phyloP scores from a whole-genome alignment of 2,888 invertebrate species.

The Cacoxenus indagator region DNA sequence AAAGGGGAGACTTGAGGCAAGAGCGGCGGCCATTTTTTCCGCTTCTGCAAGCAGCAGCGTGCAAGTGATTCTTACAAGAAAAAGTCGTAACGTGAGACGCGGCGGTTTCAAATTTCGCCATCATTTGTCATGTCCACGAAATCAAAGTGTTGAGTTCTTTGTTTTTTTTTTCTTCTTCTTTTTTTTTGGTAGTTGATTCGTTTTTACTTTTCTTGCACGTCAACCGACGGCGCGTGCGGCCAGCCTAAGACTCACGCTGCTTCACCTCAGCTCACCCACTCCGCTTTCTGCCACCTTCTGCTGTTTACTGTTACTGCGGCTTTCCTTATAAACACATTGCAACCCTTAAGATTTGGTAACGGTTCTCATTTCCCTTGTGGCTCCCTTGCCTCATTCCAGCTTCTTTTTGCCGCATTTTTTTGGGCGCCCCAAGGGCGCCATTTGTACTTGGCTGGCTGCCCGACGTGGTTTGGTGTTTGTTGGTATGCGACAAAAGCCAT shows the following conservation, averaged over 20 bases:
- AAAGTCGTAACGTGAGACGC: neutral
- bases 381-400: neutral
- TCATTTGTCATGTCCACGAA: conserved; percentile 11
- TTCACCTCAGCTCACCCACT: neutral
- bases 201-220: neutral
- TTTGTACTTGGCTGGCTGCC: neutral
- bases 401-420: neutral
- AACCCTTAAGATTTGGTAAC: conserved; percentile 19
- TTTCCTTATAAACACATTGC: neutral
- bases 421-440: conserved; percentile 2
- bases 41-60: neutral
- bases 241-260: neutral
- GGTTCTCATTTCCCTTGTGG: neutral
- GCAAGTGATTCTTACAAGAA: too few relatives aligned
- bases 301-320: neutral
- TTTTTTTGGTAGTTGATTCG: too few relatives aligned
- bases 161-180: neutral
- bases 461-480: neutral
- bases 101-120: conserved; percentile 10
- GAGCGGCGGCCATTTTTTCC: neutral
- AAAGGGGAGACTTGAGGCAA: too few relatives aligned
- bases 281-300: neutral
- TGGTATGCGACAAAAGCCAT: neutral
- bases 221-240: conserved; percentile 2
- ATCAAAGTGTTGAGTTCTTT: conserved; percentile 1